Conservation (phyloP, 2,888 invertebrate species). For the Stenotaenia linearis region DNA sequence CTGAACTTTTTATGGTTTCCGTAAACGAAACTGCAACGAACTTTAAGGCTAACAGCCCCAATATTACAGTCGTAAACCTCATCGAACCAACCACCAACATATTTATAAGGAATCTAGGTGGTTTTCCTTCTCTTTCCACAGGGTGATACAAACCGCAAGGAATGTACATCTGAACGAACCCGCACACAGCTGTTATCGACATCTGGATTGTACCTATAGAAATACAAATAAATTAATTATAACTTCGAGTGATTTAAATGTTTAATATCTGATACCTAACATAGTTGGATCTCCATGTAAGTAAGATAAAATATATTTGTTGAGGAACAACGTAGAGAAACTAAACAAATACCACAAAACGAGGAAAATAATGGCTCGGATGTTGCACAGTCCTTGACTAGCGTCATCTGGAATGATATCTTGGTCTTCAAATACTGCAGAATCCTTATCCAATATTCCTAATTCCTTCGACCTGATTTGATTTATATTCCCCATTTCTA, state of each 20-base stretch:
- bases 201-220: conserved; percentile 71
- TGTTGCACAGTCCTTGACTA: conserved; percentile 53
- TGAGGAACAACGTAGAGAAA: conserved; percentile 67
- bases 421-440: conserved; percentile 10
- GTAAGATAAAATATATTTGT: conserved; percentile 68
- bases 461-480: neutral
- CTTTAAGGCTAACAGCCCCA: conserved; percentile 67
- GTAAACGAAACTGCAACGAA: conserved; percentile 75
- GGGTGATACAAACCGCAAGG: conserved; percentile 63
- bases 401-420: conserved; percentile 36
- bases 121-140: conserved; percentile 47
- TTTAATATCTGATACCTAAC: conserved; percentile 53
- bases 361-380: conserved; percentile 58
- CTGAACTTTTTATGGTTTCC: conserved; percentile 73
- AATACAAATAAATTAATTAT: no score
- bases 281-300: conserved; percentile 67
- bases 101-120: conserved; percentile 65
- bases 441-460: neutral
- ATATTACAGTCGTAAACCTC: conserved; percentile 65
- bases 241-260: neutral
- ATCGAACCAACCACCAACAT: conserved; percentile 68
- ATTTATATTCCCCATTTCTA: neutral
- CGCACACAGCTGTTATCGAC: conserved; percentile 65
- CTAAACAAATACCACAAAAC: conserved; percentile 71
- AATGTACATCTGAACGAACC: conserved; percentile 67